A percentile compares a stretch with the other conserved stretches of the same genome.
Conservation (phyloP, 2,888 invertebrate species). For the Odontomyia ornata region DNA sequence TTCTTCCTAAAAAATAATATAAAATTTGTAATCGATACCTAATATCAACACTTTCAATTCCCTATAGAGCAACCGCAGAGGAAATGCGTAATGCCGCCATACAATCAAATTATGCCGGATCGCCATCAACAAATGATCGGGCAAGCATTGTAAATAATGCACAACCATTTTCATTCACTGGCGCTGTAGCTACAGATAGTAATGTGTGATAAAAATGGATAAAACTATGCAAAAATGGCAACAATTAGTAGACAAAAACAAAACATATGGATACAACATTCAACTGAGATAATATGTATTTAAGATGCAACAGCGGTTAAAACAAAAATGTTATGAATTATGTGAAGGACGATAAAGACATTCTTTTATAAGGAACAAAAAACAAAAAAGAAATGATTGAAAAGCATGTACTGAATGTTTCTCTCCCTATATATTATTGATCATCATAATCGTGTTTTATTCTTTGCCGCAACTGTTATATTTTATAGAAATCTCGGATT, state of each 20-base stretch:
- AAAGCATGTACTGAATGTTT: too few species aligned
- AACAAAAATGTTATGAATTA: too few species aligned
- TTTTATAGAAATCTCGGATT: too few species aligned
- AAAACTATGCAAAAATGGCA: constrained; percentile 15
- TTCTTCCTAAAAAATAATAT: background rate
- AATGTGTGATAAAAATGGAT: constrained; percentile 68
- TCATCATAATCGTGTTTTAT: too few species aligned
- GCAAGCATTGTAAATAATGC: constrained; percentile 83
- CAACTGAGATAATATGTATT: background rate
- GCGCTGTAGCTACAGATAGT: constrained; percentile 72
- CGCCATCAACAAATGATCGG: constrained; percentile 68
- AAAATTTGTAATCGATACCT: too few species aligned
- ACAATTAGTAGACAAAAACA: background rate
- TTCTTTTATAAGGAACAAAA: too few species aligned
- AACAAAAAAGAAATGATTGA: too few species aligned
- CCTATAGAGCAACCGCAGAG: constrained; percentile 75
- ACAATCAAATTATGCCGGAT: constrained; percentile 56
- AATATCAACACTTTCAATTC: too few species aligned
- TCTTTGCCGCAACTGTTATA: too few species aligned
- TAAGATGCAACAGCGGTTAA: too few species aligned
- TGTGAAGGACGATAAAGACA: too few species aligned
- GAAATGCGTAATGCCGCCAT: constrained; percentile 79
- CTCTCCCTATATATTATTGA: too few species aligned
- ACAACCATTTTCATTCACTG: constrained; percentile 80
- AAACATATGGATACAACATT: background rate